Evolutionary conservation across 2,888 invertebrate genomes (phyloP).

Genomic region (Palloptera scutellata): DNA sequence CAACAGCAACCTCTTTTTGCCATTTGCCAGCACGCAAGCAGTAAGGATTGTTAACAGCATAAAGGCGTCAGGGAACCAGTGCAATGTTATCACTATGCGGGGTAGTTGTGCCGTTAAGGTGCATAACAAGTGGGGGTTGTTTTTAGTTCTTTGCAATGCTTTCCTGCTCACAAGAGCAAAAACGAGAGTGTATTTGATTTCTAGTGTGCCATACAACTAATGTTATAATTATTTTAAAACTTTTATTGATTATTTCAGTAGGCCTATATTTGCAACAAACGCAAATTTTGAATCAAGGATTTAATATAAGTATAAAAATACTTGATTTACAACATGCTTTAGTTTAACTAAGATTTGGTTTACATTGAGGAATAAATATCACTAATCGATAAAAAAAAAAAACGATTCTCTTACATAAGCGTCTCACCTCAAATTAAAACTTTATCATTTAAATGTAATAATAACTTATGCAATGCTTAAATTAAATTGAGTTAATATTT

Average conservation of each 20-base stretch:
- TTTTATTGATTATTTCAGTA: conserved; percentile 1
- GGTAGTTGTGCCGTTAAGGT: neutral
- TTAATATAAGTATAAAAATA: neutral
- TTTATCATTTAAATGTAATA: too few species aligned
- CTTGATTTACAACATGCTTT: too few species aligned
- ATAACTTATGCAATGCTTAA: too few species aligned
- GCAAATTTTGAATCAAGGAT: neutral
- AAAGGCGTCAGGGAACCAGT: neutral
- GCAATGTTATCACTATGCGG: neutral
- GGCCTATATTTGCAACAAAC: neutral
- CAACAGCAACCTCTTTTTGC: neutral
- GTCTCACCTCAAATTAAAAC: too few species aligned
- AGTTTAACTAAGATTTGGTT: too few species aligned
- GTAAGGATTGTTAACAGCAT: too few species aligned
- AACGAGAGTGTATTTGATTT: neutral
- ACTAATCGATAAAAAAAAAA: too few species aligned
- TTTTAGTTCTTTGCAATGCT: neutral
- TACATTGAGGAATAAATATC: too few species aligned
- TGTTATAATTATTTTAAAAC: neutral
- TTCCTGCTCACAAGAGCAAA: neutral
- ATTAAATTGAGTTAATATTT: neutral
- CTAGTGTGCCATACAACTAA: neutral
- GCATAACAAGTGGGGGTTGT: neutral
- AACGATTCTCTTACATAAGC: too few species aligned
- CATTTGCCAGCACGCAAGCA: too few species aligned